Evolutionary conservation across 2,888 invertebrate genomes (phyloP), one percentile per base, ranked within the genome.

Genomic region (Cephus rjabovi): DNA sequence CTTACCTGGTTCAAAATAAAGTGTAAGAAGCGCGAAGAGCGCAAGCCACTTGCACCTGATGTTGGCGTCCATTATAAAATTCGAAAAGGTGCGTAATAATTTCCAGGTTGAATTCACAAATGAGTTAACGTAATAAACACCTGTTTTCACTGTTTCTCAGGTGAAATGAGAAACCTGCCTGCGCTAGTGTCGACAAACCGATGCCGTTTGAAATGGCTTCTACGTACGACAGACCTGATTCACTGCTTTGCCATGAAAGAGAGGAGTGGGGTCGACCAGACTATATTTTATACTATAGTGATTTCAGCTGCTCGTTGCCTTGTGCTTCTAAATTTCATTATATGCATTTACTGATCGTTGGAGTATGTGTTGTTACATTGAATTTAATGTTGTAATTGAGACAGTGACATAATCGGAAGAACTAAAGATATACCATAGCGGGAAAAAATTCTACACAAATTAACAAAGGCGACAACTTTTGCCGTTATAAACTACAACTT

Each of bases 1-100:
- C 83, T 84, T 81, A 87, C 87, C 87, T 86, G 82, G 80, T 81
- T 82, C 77, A 76, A 83, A 40, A 79, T 82, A 78, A 69, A 87
- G 74, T 15, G 81, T 76, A 56, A 87, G 31, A 70, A 84, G 79
- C 81, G 84, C 81, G 71, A 86, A 79, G 81, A 87, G 74, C 77
- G 79, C 77, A n/a, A 81, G 76, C 40, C 75, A 76, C 68, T 74
- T 78, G 40, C 76, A 74, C n/a, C 35, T 34, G 40, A 30, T 11
- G 9, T 77, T 79, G 71, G 78, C 76, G 79, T 79, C 77, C 86
- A 86, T 87, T 83, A 79, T 77, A 77, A 80, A 80, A 75, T 40
- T 3, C 30, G 71, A 33, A 78, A 74, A 31, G 34, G 69, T 30
- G 12, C 31, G 35, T 33, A 11, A 69, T 74, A 40, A 70, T 33